Conservation (phyloP, 1,140 invertebrate species). For the Phymorhynchus buccinoides region DNA sequence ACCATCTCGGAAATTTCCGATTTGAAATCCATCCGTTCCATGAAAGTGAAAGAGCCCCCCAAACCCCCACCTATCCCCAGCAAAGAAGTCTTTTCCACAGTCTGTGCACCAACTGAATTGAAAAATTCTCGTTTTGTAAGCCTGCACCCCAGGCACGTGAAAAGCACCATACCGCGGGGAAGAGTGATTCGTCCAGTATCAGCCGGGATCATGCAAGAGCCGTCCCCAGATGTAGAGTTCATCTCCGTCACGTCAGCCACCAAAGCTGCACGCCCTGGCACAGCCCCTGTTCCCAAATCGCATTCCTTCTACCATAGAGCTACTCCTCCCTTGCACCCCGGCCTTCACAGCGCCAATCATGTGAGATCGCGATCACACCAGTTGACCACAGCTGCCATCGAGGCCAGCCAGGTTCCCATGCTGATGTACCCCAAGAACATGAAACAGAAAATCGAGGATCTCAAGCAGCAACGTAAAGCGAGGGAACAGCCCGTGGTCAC, state of each 20-base stretch:
- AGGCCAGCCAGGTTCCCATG: conserved; percentile 64
- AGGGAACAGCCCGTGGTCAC: conserved; percentile 46
- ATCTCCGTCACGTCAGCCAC: background rate
- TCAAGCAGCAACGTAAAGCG: conserved; percentile 56
- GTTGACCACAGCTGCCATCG: conserved; percentile 49
- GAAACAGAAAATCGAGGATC: conserved; percentile 59
- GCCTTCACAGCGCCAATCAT: background rate
- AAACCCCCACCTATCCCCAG: conserved; percentile 46
- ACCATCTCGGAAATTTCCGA: conserved; percentile 59
- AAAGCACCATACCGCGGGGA: conserved; percentile 64
- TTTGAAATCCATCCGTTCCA: conserved; percentile 54
- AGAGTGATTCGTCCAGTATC: conserved; percentile 66
- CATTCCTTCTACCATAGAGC: conserved; percentile 47
- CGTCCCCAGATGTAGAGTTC: conserved; percentile 41
- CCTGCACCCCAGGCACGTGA: conserved; percentile 61
- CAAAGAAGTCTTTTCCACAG: conserved; percentile 59
- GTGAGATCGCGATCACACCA: conserved; percentile 42
- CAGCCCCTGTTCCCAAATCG: conserved; percentile 53
- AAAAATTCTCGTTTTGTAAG: conserved; percentile 54
- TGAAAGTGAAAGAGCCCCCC: conserved; percentile 54
- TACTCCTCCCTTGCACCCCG: background rate
- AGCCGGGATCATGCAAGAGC: conserved; percentile 55
- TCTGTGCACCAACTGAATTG: conserved; percentile 57
- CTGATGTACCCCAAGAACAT: conserved; percentile 69
- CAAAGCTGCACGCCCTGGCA: conserved; percentile 51